These are phyloP conservation scores for Cephus spinipes DNA, from an alignment of 2,888 invertebrate species.

Conservation along the genomic window DNA sequence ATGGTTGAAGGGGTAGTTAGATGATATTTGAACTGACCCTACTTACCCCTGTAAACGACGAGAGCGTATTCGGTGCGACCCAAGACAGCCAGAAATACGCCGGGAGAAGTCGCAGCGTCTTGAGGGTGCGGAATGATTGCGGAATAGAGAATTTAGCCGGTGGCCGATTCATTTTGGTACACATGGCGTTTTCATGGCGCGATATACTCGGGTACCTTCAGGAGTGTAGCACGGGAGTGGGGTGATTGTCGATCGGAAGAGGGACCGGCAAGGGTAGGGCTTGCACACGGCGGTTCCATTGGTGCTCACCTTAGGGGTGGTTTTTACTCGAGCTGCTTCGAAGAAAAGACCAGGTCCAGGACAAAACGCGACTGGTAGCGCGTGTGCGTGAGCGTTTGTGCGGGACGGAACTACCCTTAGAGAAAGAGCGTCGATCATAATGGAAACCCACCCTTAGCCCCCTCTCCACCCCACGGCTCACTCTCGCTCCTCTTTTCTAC, in stretches of 20 bases:
- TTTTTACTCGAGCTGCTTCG: slow-evolving; percentile 57
- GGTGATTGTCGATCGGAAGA: slow-evolving; percentile 26
- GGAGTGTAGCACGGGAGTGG: slow-evolving; percentile 17
- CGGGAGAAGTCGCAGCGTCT: not conserved
- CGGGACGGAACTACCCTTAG: slow-evolving; percentile 29
- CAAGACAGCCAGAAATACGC: not conserved
- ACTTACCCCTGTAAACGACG: not conserved
- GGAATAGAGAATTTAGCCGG: not conserved
- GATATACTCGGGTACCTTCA: slow-evolving; percentile 9
- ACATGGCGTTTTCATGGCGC: slow-evolving; percentile 15
- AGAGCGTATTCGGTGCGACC: not conserved
- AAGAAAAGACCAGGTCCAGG: slow-evolving; percentile 52
- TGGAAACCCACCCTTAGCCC: slow-evolving; percentile 47
- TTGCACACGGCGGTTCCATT: slow-evolving; percentile 47
- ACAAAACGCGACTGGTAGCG: slow-evolving; percentile 41
- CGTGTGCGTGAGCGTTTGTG: slow-evolving; percentile 18
- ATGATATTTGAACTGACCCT: not conserved
- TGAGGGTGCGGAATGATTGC: not conserved
- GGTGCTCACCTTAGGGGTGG: slow-evolving; percentile 61
- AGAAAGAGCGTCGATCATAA: slow-evolving; percentile 53
- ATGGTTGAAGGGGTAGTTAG: not conserved
- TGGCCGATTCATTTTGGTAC: slow-evolving; percentile 3
- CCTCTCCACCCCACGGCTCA: not conserved
- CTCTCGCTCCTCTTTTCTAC: slow-evolving; percentile 8
- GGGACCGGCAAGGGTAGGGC: slow-evolving; percentile 39